Percentiles rank a stretch among this genome's conserved stretches.
phyloP scores from a whole-genome alignment of 2,888 invertebrate species.

The Mythimna vitellina region DNA sequence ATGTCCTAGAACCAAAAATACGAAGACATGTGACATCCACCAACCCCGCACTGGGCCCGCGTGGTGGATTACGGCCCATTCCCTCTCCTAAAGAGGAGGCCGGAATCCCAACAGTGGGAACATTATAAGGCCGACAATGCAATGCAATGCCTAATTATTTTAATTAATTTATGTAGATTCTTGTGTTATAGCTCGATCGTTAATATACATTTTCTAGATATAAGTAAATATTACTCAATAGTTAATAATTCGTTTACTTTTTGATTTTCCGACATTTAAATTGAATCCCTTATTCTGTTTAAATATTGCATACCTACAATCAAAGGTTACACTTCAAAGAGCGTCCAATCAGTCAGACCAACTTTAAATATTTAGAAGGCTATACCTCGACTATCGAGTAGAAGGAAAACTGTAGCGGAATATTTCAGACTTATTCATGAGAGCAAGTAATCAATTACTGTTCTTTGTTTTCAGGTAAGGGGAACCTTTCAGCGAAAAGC shows the following conservation, averaged over 20 bases:
- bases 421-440: conserved; percentile 65
- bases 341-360: conserved; percentile 45
- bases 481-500: conserved; percentile 61
- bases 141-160: conserved; percentile 6
- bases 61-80: no score
- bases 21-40: no score
- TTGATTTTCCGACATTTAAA: conserved; percentile 21
- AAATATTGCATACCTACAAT: conserved; percentile 24
- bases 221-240: neutral
- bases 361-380: conserved; percentile 29
- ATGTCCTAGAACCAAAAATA: no score
- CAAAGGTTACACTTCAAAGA: conserved; percentile 30
- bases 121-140: no score
- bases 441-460: conserved; percentile 70
- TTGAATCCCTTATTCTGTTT: conserved; percentile 1
- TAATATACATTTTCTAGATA: conserved; percentile 17
- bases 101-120: no score
- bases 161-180: conserved; percentile 27
- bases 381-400: conserved; percentile 21
- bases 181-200: neutral
- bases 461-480: conserved; percentile 83
- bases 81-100: no score
- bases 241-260: conserved; percentile 22
- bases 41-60: no score
- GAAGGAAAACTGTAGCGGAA: conserved; percentile 30